A percentile compares a stretch with the other conserved stretches of the same genome.
Evolutionary conservation across 64 coral and sea anemone species (phyloP).

Genomic region (Stichodactyla helianthus): DNA sequence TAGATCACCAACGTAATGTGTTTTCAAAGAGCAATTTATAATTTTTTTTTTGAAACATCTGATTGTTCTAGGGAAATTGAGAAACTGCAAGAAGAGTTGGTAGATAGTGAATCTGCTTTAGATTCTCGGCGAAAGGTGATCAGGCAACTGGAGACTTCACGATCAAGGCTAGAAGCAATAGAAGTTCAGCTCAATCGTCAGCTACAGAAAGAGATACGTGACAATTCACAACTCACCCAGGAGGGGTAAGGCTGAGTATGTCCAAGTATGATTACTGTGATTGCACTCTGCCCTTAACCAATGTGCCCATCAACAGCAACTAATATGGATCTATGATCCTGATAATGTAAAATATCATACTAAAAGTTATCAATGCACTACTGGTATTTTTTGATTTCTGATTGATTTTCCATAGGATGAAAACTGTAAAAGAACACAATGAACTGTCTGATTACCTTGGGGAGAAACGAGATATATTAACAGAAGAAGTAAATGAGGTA

Average conservation of each 20-base stretch:
- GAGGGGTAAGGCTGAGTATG: slow-evolving; percentile 66
- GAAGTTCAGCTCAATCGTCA: slow-evolving; percentile 85
- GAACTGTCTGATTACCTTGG: slow-evolving; percentile 55
- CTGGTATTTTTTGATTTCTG: neutral
- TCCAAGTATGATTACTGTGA: neutral
- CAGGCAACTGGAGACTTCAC: slow-evolving; percentile 83
- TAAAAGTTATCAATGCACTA: neutral
- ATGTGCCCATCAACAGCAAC: neutral
- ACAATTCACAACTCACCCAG: slow-evolving; percentile 84
- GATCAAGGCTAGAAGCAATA: slow-evolving; percentile 75
- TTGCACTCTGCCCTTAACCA: no score
- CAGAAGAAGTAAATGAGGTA: slow-evolving; percentile 49
- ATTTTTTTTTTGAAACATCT: neutral
- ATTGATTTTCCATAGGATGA: slow-evolving; percentile 48
- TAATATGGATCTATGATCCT: neutral
- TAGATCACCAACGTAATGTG: neutral
- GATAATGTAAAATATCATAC: neutral
- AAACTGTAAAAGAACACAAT: slow-evolving; percentile 80
- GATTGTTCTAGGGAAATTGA: slow-evolving; percentile 74
- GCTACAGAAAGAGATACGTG: slow-evolving; percentile 88
- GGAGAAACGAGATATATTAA: neutral
- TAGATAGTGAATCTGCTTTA: slow-evolving; percentile 92
- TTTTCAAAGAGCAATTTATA: no score
- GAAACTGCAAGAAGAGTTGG: slow-evolving; percentile 88
- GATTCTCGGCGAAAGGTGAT: slow-evolving; percentile 91